These are phyloP conservation scores for Heliconius ismenius DNA, from an alignment of 2,888 invertebrate species.

Conservation along the genomic window DNA sequence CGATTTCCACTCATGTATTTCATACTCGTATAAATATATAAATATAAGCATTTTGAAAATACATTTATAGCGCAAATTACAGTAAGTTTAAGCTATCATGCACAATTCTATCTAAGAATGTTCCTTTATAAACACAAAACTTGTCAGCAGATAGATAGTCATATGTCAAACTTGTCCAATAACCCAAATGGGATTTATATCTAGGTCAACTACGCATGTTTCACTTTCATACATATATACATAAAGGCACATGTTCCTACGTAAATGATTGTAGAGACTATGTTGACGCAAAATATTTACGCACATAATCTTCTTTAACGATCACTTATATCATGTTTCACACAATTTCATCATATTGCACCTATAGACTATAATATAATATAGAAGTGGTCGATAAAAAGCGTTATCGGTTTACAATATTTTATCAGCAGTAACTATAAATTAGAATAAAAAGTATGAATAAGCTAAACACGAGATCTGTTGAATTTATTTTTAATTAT, in stretches of 20 bases:
- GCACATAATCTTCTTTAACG: conserved; percentile 14
- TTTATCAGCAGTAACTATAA: conserved; percentile 2
- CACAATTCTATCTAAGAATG: background rate
- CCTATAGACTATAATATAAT: background rate
- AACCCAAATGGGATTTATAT: conserved; percentile 30
- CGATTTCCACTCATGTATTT: too few relatives aligned
- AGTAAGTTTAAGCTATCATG: background rate
- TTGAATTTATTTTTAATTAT: conserved; percentile 3
- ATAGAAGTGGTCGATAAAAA: conserved; percentile 7
- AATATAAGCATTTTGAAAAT: too few relatives aligned
- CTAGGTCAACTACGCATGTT: conserved; percentile 25
- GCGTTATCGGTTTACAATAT: background rate
- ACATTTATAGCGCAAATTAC: too few relatives aligned
- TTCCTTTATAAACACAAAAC: background rate
- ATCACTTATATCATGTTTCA: conserved; percentile 15
- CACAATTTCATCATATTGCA: conserved; percentile 12
- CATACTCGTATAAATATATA: too few relatives aligned
- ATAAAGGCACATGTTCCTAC: background rate
- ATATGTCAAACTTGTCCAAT: conserved; percentile 18
- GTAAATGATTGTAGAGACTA: conserved; percentile 6
- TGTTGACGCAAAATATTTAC: conserved; percentile 16
- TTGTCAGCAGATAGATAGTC: background rate
- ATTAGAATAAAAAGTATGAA: background rate
- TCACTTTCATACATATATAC: background rate
- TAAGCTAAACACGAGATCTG: background rate